phyloP scores from a whole-genome alignment of 64 coral and sea anemone species.

The Trachythela sp. region DNA sequence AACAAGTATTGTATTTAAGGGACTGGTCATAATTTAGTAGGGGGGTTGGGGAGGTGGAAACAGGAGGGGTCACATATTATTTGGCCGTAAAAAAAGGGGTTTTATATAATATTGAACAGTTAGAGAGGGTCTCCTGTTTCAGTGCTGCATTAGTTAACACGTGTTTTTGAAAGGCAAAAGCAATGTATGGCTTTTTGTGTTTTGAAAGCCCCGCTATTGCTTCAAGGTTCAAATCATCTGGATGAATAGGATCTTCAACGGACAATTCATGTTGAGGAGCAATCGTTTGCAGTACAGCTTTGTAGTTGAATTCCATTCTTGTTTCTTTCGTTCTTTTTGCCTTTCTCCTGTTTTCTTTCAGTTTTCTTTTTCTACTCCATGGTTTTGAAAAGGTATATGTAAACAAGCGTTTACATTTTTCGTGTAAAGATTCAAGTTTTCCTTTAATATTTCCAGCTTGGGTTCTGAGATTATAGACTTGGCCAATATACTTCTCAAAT shows the following conservation, averaged over 20 bases:
- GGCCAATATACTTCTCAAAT: not conserved
- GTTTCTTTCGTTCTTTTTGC: constrained; percentile 40
- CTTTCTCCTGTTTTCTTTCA: constrained; percentile 50
- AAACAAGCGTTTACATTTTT: constrained; percentile 37
- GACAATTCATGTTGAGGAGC: constrained; percentile 15
- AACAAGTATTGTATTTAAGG: too few species aligned
- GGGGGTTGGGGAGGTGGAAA: too few species aligned
- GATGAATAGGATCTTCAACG: constrained; percentile 49
- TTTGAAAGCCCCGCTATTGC: constrained; percentile 37
- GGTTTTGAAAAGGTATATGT: constrained; percentile 39
- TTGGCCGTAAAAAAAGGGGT: too few species aligned
- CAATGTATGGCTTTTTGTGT: constrained; percentile 36
- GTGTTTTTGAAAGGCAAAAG: not conserved
- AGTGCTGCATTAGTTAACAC: too few species aligned
- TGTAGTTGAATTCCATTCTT: constrained; percentile 35
- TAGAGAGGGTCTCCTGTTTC: too few species aligned
- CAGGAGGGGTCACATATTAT: too few species aligned
- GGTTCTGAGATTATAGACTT: not conserved
- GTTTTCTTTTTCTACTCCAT: constrained; percentile 45
- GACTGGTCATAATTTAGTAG: too few species aligned
- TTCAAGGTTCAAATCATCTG: constrained; percentile 46
- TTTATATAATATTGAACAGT: too few species aligned
- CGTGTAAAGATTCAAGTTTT: constrained; percentile 17
- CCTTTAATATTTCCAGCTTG: not conserved
- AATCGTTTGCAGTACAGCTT: constrained; percentile 33